Evolutionary conservation across 2,888 invertebrate genomes (phyloP).

Genomic region (Ariolimax columbianus): DNA sequence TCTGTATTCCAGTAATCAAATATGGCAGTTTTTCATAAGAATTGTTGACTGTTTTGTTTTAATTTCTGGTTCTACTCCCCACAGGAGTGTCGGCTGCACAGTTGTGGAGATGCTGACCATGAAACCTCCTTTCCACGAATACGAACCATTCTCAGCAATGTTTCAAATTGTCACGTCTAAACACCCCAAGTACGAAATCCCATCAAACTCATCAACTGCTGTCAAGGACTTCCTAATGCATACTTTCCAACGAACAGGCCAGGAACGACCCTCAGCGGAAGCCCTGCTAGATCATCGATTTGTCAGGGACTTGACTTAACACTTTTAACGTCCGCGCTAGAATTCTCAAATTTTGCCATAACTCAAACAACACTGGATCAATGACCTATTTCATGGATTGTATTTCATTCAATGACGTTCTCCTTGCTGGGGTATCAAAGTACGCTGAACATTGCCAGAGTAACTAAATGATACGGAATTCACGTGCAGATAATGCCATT

Average conservation of each 20-base stretch:
- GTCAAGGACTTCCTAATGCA: constrained; percentile 71
- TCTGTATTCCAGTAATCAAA: too few relatives aligned
- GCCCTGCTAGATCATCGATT: constrained; percentile 67
- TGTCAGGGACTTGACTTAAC: constrained; percentile 55
- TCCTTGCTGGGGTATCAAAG: not conserved
- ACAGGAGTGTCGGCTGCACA: constrained; percentile 79
- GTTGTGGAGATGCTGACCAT: constrained; percentile 79
- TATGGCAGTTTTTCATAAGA: too few relatives aligned
- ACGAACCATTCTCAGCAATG: constrained; percentile 79
- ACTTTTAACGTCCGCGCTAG: not conserved
- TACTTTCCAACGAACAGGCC: constrained; percentile 70
- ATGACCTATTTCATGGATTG: not conserved
- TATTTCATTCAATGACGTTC: not conserved
- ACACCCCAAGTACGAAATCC: constrained; percentile 75
- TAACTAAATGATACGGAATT: not conserved
- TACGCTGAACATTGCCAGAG: not conserved
- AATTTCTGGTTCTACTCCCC: not conserved
- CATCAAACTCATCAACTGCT: constrained; percentile 62
- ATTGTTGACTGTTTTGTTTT: not conserved
- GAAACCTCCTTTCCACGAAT: constrained; percentile 78
- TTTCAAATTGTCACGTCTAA: constrained; percentile 78
- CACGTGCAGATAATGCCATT: not conserved
- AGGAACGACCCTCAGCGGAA: constrained; percentile 73
- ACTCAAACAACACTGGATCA: not conserved
- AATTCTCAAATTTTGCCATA: constrained; percentile 19